These are phyloP conservation scores for Phyllotis vaccarum DNA, from an alignment of 2,797 vertebrate species.

Conservation along the genomic window DNA sequence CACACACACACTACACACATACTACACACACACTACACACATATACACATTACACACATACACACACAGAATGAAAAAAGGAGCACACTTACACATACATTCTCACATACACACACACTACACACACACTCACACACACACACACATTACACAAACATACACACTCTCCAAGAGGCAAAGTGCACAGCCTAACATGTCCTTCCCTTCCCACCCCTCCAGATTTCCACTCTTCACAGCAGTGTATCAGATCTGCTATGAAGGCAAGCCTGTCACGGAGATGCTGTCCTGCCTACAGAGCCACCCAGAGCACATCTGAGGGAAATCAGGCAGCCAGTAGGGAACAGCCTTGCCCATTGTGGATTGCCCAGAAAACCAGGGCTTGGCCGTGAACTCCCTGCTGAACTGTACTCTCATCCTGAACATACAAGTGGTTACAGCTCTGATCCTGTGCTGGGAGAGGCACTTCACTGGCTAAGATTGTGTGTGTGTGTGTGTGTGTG, in stretches of 20 bases:
- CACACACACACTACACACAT: too few species aligned
- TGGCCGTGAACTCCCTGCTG: constrained; percentile 56
- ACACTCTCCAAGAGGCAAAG: background rate
- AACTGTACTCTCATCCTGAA: constrained; percentile 30
- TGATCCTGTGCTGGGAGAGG: background rate
- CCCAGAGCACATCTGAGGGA: constrained; percentile 91
- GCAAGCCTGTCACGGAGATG: constrained; percentile 91
- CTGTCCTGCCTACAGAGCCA: constrained; percentile 94
- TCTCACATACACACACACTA: too few species aligned
- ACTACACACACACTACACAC: too few species aligned
- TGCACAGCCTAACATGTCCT: constrained; percentile 42
- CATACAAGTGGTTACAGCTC: background rate
- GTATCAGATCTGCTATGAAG: constrained; percentile 95
- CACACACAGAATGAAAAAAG: too few species aligned
- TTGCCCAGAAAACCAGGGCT: constrained; percentile 66
- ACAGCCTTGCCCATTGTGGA: constrained; percentile 47
- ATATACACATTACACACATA: too few species aligned
- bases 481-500: background rate
- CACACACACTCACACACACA: too few species aligned
- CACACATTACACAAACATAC: too few species aligned
- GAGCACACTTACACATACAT: too few species aligned
- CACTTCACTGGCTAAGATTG: constrained; percentile 36
- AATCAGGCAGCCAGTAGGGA: background rate
- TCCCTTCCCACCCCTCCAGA: constrained; percentile 83
- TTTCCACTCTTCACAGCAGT: constrained; percentile 94